Evolutionary conservation across 2,888 invertebrate species (phyloP).

Genomic region (Drosophila differens): DNA sequence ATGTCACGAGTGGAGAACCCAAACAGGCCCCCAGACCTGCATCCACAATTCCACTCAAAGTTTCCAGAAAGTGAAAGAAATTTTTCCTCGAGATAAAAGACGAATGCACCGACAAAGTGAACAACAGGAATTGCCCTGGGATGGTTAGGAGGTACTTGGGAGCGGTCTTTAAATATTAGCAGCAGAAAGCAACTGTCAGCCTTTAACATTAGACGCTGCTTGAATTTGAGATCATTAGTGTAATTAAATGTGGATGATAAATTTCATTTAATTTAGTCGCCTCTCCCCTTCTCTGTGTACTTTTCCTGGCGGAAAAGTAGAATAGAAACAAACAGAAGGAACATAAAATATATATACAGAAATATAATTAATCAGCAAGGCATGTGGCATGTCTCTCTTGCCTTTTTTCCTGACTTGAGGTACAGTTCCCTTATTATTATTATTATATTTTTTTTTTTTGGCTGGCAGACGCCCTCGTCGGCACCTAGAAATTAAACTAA

Average conservation of each 20-base stretch:
- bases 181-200: slow-evolving; percentile 32
- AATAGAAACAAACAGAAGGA: not conserved
- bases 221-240: slow-evolving; percentile 70
- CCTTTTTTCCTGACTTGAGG: slow-evolving; percentile 30
- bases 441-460: slow-evolving; percentile 9
- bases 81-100: slow-evolving; percentile 55
- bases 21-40: slow-evolving; percentile 24
- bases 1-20: slow-evolving; percentile 56
- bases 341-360: slow-evolving; percentile 35
- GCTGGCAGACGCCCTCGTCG: slow-evolving; percentile 54
- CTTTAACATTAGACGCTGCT: slow-evolving; percentile 21
- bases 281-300: not conserved
- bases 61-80: slow-evolving; percentile 51
- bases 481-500: slow-evolving; percentile 78
- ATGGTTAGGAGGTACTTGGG: not conserved
- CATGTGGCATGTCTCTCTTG: slow-evolving; percentile 70
- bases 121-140: slow-evolving; percentile 19
- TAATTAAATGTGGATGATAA: slow-evolving; percentile 80
- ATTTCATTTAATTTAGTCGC: slow-evolving; percentile 71
- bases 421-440: slow-evolving; percentile 11
- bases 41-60: not conserved
- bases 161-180: slow-evolving; percentile 21
- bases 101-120: slow-evolving; percentile 40
- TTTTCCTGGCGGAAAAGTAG: slow-evolving; percentile 57
- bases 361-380: slow-evolving; percentile 77